Evolutionary conservation across 2,113 vertebrate genomes (phyloP), one percentile per base, ranked within the genome.

Genomic region (Brachyistius frenatus): DNA sequence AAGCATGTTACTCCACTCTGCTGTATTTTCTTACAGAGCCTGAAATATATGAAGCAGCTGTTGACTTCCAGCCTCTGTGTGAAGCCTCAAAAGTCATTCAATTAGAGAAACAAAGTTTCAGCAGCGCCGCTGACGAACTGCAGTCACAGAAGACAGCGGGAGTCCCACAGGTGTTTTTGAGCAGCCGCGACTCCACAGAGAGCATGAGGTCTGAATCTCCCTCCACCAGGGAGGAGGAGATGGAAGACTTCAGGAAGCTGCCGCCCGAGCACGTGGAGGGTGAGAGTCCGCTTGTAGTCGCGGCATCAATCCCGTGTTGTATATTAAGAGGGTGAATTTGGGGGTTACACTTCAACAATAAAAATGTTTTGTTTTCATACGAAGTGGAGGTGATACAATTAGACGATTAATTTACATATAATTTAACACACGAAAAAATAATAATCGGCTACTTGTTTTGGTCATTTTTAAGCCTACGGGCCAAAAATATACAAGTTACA

Each of bases 241-340:
- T 31, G 5, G 93, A 95, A 60, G 82, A 83, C 36, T 95, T 95
- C 58, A 50, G n/a, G 4, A 76, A 71, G 39, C 41, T 93, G 7
- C 70, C 83, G 39, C 73, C 66, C 33, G 41, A 76, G 37, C 54
- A 81, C 37, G 71, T 72, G 44, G 78, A 90, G 15, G 44, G 94
- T 94, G 66, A 93, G 92, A 78, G 2, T 10, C 11, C n/a, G 14
- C 6, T 23, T 23, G 7, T 9, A 44, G 7, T 44, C 11, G 37
- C 5, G 23, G 23, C 23, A 23, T 23, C 23, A 23, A 23, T 23
- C 23, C 23, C 23, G 23, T 23, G 23, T 23, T 23, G 23, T 23
- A 23, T 23, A 23, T 23, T 23, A 23, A 23, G 23, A 23, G 23
- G 37, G 37, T 2, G 37, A 39, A 39, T 4, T 39, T 23, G 23